phyloP scores from a whole-genome alignment of 2,113 vertebrate genomes.

The Sterrhoptilus dennistouni region DNA sequence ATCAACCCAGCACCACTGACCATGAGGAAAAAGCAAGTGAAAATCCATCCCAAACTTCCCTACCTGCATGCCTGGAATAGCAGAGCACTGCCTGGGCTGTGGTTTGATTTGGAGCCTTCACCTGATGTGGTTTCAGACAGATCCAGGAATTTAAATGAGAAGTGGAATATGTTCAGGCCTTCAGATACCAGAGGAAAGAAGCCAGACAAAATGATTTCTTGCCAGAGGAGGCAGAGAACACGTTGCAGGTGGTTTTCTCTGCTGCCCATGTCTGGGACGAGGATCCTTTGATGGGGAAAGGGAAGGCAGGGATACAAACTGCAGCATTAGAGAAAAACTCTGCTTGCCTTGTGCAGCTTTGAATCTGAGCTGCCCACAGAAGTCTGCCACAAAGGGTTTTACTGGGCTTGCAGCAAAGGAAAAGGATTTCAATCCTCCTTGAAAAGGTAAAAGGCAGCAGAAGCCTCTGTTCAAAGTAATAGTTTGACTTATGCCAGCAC shows the following conservation, averaged over 20 bases:
- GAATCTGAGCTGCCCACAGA: not conserved
- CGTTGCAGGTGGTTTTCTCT: not conserved
- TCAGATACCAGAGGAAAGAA: not conserved
- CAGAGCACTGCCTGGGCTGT: not conserved
- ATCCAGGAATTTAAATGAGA: not conserved
- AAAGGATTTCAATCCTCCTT: not conserved
- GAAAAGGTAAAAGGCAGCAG: not conserved
- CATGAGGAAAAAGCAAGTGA: not conserved
- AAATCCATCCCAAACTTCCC: not conserved
- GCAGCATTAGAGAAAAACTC: not conserved
- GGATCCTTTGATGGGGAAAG: not conserved
- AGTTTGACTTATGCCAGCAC: not conserved
- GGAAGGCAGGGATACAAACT: not conserved
- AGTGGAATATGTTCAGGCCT: not conserved
- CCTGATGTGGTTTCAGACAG: not conserved
- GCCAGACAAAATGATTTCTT: not conserved
- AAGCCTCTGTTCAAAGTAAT: not conserved
- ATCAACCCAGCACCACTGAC: not conserved
- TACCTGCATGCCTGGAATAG: not conserved
- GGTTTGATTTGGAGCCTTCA: not conserved
- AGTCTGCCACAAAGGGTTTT: not conserved
- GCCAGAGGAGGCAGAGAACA: not conserved
- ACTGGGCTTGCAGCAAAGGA: slow-evolving; percentile 8
- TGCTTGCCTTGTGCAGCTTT: not conserved
- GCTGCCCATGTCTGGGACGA: not conserved